Conservation (phyloP, 2,888 invertebrate species). For the Drosophila helvetica region DNA sequence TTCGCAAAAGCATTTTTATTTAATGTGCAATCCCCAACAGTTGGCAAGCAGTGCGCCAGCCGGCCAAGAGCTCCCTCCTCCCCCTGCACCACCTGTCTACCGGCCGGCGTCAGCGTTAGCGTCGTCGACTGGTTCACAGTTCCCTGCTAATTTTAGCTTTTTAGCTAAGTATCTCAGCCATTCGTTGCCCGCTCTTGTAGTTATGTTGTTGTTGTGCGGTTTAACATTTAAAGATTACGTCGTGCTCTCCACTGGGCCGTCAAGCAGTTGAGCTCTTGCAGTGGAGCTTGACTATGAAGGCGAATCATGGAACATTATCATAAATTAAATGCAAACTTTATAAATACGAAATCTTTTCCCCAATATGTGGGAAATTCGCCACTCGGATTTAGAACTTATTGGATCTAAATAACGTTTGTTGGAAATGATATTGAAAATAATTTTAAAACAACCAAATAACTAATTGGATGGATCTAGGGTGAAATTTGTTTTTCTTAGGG, state of each 20-base stretch:
- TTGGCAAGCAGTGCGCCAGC: too few species aligned
- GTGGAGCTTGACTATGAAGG: background rate
- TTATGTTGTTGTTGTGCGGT: conserved; percentile 29
- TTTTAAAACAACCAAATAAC: too few species aligned
- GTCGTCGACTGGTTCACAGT: conserved; percentile 41
- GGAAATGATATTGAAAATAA: too few species aligned
- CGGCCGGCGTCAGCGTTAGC: background rate
- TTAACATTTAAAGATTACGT: conserved; percentile 51
- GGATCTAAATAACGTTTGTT: too few species aligned
- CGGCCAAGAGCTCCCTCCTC: too few species aligned
- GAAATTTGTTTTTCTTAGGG: too few species aligned
- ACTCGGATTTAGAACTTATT: background rate
- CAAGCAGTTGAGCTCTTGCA: conserved; percentile 6
- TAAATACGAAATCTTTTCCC: too few species aligned
- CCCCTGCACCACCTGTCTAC: too few species aligned
- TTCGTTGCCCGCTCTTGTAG: conserved; percentile 30
- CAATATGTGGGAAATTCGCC: background rate
- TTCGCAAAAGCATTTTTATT: background rate
- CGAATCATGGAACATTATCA: background rate
- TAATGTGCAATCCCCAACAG: too few species aligned
- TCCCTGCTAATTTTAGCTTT: conserved; percentile 73
- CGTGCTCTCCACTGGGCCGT: conserved; percentile 40
- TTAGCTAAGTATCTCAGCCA: conserved; percentile 70
- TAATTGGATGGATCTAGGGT: too few species aligned
- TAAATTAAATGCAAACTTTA: background rate